Evolutionary conservation across 2,113 vertebrate species (phyloP).

Genomic region (Pandion haliaetus): DNA sequence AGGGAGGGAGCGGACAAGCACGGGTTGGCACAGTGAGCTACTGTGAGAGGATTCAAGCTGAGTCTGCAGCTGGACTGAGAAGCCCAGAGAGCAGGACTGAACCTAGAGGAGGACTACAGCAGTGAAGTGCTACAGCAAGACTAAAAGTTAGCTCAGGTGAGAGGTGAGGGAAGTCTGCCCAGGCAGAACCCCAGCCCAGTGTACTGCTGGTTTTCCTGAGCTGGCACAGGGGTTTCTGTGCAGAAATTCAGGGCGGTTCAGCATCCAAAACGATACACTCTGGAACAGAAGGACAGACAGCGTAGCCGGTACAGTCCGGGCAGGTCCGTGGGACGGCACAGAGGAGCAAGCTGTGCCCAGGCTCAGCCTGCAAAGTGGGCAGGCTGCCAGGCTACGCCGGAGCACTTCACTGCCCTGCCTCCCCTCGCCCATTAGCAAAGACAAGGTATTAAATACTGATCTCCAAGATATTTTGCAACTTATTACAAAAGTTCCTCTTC

Average conservation of each 20-base stretch:
- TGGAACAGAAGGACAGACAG: neutral
- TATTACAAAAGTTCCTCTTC: neutral
- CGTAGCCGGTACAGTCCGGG: neutral
- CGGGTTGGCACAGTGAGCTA: neutral
- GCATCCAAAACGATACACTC: neutral
- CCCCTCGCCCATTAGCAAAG: neutral
- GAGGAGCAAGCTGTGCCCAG: neutral
- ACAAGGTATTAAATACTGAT: neutral
- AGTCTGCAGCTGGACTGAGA: neutral
- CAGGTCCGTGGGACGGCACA: neutral
- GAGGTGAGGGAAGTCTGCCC: neutral
- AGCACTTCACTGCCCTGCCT: neutral
- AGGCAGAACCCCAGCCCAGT: neutral
- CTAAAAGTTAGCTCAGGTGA: neutral
- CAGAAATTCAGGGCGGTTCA: neutral
- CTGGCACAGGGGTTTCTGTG: neutral
- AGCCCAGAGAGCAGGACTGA: neutral
- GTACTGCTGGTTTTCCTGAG: neutral
- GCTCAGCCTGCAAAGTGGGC: neutral
- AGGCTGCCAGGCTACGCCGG: rapidly evolving
- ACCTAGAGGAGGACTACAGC: rapidly evolving
- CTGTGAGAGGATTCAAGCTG: neutral
- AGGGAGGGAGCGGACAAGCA: neutral
- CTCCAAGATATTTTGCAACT: neutral
- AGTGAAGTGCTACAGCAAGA: neutral